Evolutionary conservation across 2,797 vertebrate species (phyloP).

Genomic region (Euthynnus affinis): DNA sequence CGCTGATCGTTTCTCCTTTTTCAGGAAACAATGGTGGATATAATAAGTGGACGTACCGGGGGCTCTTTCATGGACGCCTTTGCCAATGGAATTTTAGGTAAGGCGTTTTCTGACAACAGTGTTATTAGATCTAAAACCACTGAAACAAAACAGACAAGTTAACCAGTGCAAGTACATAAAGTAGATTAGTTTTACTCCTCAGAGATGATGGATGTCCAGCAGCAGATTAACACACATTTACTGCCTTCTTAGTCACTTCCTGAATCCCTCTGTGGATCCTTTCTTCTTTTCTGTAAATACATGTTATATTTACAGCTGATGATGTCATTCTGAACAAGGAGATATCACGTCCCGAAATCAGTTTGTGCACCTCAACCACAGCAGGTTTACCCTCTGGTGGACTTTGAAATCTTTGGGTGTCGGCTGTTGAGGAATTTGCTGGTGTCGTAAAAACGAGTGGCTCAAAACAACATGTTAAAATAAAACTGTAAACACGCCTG

Average conservation of each 20-base stretch:
- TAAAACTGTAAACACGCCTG: too few species aligned
- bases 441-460: background rate
- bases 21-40: conserved; percentile 75
- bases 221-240: background rate
- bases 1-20: background rate
- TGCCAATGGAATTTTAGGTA: conserved; percentile 62
- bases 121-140: background rate
- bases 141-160: background rate
- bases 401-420: background rate
- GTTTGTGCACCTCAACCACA: background rate
- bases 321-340: background rate
- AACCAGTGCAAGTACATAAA: background rate
- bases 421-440: background rate
- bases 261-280: background rate
- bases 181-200: too few species aligned
- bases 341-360: background rate
- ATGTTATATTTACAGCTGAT: background rate
- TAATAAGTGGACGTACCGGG: conserved; percentile 31
- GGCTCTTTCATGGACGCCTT: conserved; percentile 49
- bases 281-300: background rate
- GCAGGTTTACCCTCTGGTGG: background rate
- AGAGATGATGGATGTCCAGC: background rate
- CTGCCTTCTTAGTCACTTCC: background rate
- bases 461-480: too few species aligned
- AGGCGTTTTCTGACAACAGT: conserved; percentile 6